These are phyloP conservation scores for Vanacampus margaritifer DNA, from an alignment of 2,113 vertebrate species.

Conservation along the genomic window DNA sequence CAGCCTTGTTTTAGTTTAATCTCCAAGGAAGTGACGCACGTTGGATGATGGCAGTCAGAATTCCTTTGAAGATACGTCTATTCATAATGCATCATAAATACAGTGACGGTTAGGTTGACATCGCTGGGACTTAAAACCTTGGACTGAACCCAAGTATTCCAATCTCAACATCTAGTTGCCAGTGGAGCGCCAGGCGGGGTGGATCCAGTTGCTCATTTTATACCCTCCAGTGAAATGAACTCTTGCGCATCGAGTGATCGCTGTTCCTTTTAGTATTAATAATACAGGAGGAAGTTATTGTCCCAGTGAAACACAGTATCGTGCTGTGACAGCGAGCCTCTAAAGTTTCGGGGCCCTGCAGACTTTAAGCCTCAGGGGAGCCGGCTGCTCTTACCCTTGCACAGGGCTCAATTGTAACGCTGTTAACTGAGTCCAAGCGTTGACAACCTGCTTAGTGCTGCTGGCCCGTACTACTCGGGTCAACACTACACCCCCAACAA, in stretches of 20 bases:
- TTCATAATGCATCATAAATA: neutral
- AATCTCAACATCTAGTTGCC: slow-evolving; percentile 60
- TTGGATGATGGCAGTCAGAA: neutral
- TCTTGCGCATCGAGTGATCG: slow-evolving; percentile 68
- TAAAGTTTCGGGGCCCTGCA: slow-evolving; percentile 69
- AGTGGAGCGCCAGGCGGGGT: slow-evolving; percentile 32
- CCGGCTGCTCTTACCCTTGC: slow-evolving; percentile 56
- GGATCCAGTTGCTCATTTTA: slow-evolving; percentile 75
- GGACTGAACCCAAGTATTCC: slow-evolving; percentile 30
- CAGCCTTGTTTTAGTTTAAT: neutral
- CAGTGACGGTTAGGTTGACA: neutral
- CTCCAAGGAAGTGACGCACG: neutral
- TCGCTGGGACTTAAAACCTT: slow-evolving; percentile 4
- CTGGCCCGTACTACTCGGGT: slow-evolving; percentile 40
- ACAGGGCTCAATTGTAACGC: slow-evolving; percentile 72
- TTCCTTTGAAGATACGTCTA: neutral
- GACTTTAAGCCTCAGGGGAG: slow-evolving; percentile 65
- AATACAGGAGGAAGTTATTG: slow-evolving; percentile 83
- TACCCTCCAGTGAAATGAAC: slow-evolving; percentile 74
- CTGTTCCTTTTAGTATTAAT: slow-evolving; percentile 75
- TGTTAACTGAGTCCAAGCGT: slow-evolving; percentile 56
- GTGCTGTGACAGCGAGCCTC: slow-evolving; percentile 60
- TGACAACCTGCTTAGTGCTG: slow-evolving; percentile 60
- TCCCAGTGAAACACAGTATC: slow-evolving; percentile 66
- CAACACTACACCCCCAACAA: slow-evolving; percentile 65